Percentiles rank a stretch among this genome's conserved stretches.
Evolutionary conservation across 92 coral and sea anemone species (phyloP).

Genomic region (Porites evermanni): DNA sequence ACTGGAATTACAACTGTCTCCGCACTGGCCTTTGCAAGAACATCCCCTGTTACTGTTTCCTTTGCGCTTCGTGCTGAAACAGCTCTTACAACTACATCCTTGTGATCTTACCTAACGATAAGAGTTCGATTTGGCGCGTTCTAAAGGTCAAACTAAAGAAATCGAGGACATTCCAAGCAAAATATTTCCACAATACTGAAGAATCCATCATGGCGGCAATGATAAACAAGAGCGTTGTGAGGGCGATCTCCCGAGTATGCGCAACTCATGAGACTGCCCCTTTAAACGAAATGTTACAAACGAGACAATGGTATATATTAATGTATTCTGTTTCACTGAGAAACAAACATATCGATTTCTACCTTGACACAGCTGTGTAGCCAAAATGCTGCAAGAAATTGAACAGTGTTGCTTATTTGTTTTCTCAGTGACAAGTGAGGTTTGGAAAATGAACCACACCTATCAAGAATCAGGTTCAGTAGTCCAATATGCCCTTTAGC

Average conservation of each 20-base stretch:
- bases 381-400: not conserved
- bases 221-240: conserved; percentile 22
- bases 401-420: not conserved
- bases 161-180: no score
- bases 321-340: no score
- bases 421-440: not conserved
- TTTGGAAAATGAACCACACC: not conserved
- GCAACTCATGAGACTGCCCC: no score
- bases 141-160: conserved; percentile 18
- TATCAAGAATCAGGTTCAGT: not conserved
- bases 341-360: not conserved
- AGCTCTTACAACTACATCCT: no score
- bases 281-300: not conserved
- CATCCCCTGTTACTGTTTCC: no score
- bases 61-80: no score
- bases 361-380: not conserved
- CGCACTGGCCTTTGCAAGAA: not conserved
- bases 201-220: conserved; percentile 30
- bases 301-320: no score
- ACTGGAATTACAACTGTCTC: not conserved
- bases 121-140: conserved; percentile 20
- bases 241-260: not conserved
- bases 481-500: not conserved
- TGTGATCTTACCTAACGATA: not conserved
- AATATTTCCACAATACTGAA: not conserved